These are phyloP conservation scores for Nycticryphes semicollaris DNA, from an alignment of 2,113 vertebrate species.

Conservation along the genomic window DNA sequence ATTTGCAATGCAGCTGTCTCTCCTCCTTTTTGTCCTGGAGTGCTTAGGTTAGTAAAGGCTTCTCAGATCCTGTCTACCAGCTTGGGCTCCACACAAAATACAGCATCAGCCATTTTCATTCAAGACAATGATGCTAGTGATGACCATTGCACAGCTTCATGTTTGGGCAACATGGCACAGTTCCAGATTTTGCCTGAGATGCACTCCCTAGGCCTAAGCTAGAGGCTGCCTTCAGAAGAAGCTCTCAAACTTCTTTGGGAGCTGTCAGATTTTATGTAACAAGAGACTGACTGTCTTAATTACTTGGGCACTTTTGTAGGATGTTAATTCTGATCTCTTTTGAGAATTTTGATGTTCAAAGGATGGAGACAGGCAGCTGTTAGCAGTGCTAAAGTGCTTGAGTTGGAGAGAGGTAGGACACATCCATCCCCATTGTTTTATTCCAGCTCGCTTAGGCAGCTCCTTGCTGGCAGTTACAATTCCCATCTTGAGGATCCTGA, in stretches of 20 bases:
- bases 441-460: background rate
- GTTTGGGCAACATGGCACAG: background rate
- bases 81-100: background rate
- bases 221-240: background rate
- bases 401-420: background rate
- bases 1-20: background rate
- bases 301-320: background rate
- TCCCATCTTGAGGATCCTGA: background rate
- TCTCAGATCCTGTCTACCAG: background rate
- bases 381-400: background rate
- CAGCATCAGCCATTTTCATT: background rate
- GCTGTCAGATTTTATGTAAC: background rate
- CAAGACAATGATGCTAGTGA: background rate
- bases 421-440: background rate
- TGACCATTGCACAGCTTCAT: background rate
- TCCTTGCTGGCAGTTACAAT: background rate
- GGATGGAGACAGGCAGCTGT: background rate
- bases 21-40: background rate
- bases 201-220: background rate
- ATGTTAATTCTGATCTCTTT: background rate
- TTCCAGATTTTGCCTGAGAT: background rate
- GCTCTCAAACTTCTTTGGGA: background rate
- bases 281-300: background rate
- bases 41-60: background rate
- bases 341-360: conserved; percentile 8